Base-by-base conservation (phyloP, 2,888 invertebrate species). In the Acleris laterana region DNA sequence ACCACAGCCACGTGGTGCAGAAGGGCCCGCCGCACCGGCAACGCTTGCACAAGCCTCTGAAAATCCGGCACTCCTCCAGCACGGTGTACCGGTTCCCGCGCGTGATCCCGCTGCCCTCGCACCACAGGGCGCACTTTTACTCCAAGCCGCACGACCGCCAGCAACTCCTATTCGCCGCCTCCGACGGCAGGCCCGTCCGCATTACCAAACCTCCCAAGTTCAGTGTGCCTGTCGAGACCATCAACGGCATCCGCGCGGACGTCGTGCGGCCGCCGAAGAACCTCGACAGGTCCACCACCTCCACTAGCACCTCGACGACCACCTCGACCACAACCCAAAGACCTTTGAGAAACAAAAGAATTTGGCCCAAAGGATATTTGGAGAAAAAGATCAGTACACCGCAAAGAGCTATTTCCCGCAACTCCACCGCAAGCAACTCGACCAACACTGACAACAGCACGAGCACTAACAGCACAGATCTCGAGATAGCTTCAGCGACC, bases 301-400 rank as follows among this genome's bases (percentile, higher is more conserved):
- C 83, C n/a, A 76, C 74, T 1, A 77, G 77, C 7, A 76, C 75
- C 20, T 74, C 76, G 11, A 80, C 79, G 6, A 77, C 83, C 11
- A 77, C 83, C 11, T 84, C 88, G 5, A 81, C 88, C 6, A 90
- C 92, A 16, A 90, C 92, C 2, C 78, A 75, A 69, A 86, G 80
- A 78, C 71, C 83, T 60, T 72, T 89, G 68, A 83, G 93, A 76
- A 92, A 87, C 50, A 93, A 91, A 78, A 81, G 93, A 79, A 93
- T 93, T 79, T 93, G 93, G 93, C 93, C 93, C 9, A 88, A 89
- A 69, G 83, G 82, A 70, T 75, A 84, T 58, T 72, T 81, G 58
- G 83, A 83, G 58, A 84, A 85, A 71, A 77, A 79, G 68, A 86
- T 84, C 62, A 32, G 32, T 32, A 32, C 1, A 9, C 9, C 9